Evolutionary conservation across 64 coral and sea anemone species (phyloP).

Genomic region (Acropora yongei): DNA sequence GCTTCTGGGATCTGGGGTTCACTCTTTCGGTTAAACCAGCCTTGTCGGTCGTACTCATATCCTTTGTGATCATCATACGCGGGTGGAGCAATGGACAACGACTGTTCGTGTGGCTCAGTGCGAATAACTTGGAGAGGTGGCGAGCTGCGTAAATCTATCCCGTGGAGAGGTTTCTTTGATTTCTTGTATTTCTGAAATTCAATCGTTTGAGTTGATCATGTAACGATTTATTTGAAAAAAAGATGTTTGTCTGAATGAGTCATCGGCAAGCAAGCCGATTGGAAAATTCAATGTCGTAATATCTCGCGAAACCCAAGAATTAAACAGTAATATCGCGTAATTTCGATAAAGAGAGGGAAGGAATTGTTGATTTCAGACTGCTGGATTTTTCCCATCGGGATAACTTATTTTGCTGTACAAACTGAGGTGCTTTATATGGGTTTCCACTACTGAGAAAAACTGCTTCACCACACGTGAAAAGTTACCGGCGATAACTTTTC

Average conservation of each 20-base stretch:
- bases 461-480: too few relatives aligned
- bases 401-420: too few relatives aligned
- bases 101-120: background rate
- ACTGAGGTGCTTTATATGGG: too few relatives aligned
- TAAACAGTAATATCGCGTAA: background rate
- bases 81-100: background rate
- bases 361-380: too few relatives aligned
- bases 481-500: too few relatives aligned
- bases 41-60: background rate
- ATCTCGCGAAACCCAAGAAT: background rate
- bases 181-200: background rate
- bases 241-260: too few relatives aligned
- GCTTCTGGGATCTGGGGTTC: background rate
- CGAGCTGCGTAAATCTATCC: background rate
- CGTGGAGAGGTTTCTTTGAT: background rate
- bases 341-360: background rate
- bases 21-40: background rate
- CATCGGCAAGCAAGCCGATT: background rate
- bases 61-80: background rate
- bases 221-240: too few relatives aligned
- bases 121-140: conserved; percentile 6
- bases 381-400: too few relatives aligned
- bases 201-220: background rate
- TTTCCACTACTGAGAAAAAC: too few relatives aligned
- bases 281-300: background rate